phyloP scores from a whole-genome alignment of 2,797 vertebrate genomes.

The Tympanoctomys barrerae region DNA sequence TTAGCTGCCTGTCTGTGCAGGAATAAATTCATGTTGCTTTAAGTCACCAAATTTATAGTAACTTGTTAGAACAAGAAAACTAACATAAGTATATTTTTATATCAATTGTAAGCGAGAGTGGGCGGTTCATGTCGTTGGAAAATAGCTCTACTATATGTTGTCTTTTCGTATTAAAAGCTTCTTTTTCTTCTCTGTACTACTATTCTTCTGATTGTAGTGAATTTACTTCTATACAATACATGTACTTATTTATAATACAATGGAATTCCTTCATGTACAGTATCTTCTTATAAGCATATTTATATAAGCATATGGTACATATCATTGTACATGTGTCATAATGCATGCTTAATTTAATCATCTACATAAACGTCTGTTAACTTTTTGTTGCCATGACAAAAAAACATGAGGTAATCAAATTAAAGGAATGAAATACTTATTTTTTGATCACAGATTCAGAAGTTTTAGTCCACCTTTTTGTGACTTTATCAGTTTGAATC shows the following conservation, averaged over 20 bases:
- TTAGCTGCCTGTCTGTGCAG: not conserved
- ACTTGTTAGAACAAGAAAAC: constrained; percentile 35
- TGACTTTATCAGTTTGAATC: not conserved
- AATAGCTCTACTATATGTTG: constrained; percentile 4
- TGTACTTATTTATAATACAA: constrained; percentile 34
- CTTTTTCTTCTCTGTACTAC: not conserved
- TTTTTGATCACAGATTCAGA: not conserved
- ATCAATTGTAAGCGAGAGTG: constrained; percentile 39
- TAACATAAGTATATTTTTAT: not conserved
- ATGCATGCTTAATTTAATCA: not conserved
- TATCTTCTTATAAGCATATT: constrained; percentile 47
- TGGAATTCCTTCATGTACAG: constrained; percentile 2
- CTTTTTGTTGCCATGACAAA: not conserved
- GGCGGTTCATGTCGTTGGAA: constrained; percentile 5
- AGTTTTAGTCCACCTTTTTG: not conserved
- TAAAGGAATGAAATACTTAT: not conserved
- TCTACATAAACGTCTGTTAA: not conserved
- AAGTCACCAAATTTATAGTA: constrained; percentile 30
- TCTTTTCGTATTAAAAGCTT: constrained; percentile 10
- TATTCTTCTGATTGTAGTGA: constrained; percentile 18
- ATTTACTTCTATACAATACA: not conserved
- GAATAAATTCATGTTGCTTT: constrained; percentile 33
- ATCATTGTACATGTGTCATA: not conserved
- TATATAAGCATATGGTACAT: not conserved
- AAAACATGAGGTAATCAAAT: not conserved